phyloP scores from a whole-genome alignment of 53 echinoderm and acorn worm species.

The Holothuria scabra region DNA sequence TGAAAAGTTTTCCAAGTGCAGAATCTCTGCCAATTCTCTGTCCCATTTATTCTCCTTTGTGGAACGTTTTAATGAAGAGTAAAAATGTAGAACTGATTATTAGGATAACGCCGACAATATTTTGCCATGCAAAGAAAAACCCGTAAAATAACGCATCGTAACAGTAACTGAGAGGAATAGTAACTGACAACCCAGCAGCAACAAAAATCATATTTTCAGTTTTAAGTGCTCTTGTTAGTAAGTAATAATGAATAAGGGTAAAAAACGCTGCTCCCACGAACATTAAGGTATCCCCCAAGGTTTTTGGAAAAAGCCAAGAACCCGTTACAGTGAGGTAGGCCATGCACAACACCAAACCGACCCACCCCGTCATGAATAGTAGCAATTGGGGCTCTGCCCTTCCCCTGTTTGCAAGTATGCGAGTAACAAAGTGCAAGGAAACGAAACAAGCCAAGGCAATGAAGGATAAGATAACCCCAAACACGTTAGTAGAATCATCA shows the following conservation, averaged over 20 bases:
- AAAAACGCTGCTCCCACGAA: neutral
- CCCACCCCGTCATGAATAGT: neutral
- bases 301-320: conserved; percentile 6
- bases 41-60: too few relatives aligned
- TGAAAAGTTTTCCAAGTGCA: too few relatives aligned
- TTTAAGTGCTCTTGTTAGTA: neutral
- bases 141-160: neutral
- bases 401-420: neutral
- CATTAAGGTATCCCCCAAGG: neutral
- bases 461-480: conserved; percentile 7
- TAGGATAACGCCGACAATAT: too few relatives aligned
- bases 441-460: neutral
- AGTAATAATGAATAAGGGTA: neutral
- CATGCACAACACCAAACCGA: neutral
- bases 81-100: too few relatives aligned
- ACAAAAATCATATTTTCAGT: conserved; percentile 8
- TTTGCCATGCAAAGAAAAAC: too few relatives aligned
- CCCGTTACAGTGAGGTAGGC: neutral
- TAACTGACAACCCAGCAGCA: neutral
- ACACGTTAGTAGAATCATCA: neutral
- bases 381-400: neutral
- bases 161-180: neutral
- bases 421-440: neutral
- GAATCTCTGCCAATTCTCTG: too few relatives aligned
- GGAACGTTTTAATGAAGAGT: too few relatives aligned